Evolutionary conservation across 1,140 invertebrate species (phyloP).

Genomic region (Cherax quadricarinatus): DNA sequence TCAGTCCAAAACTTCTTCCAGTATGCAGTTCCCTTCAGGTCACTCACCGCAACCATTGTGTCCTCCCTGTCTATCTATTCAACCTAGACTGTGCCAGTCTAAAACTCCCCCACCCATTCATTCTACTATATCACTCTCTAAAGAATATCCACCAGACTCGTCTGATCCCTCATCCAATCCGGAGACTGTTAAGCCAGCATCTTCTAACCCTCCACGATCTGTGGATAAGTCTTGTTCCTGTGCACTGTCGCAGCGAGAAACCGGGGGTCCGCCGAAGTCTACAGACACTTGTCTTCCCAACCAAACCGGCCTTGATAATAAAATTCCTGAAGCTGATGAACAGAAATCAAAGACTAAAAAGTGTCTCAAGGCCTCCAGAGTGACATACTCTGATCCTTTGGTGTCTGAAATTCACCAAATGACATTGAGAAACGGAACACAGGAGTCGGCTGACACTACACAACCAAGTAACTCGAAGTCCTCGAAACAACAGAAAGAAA

Average conservation of each 20-base stretch:
- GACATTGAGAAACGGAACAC: no score
- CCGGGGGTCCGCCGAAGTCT: not conserved
- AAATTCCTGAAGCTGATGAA: no score
- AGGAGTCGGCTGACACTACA: no score
- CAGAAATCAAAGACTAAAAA: no score
- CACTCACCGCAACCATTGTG: not conserved
- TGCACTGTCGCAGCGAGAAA: not conserved
- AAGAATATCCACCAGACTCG: no score
- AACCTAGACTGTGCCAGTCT: not conserved
- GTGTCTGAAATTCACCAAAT: no score
- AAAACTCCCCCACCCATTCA: not conserved
- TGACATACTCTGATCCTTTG: no score
- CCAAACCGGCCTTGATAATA: no score
- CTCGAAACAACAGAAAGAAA: not conserved
- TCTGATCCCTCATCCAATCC: no score
- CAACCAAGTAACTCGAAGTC: not conserved
- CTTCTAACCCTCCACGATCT: not conserved
- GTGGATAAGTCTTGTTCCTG: not conserved
- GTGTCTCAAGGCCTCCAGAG: no score
- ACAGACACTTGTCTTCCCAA: no score
- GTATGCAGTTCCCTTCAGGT: not conserved
- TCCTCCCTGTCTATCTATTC: conserved; percentile 8
- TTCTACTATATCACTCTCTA: no score
- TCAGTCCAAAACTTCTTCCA: not conserved
- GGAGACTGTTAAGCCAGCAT: not conserved